phyloP scores from a whole-genome alignment of 2,888 invertebrate genomes.

The Aphrophora alni region DNA sequence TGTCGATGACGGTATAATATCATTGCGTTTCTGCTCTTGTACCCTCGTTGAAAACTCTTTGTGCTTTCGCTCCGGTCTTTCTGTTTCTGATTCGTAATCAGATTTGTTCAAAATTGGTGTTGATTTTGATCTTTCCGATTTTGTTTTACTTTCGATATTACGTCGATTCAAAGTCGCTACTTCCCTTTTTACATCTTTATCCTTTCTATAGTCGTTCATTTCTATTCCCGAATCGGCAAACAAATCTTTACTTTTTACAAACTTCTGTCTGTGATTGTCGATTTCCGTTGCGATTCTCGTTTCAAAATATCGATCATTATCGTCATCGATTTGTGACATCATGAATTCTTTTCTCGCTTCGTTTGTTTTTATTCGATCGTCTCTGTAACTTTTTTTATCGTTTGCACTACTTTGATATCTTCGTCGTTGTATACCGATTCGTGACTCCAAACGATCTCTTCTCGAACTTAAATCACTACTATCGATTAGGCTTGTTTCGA shows the following conservation, averaged over 20 bases:
- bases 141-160: slow-evolving; percentile 21
- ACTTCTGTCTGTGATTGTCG: slow-evolving; percentile 39
- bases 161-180: slow-evolving; percentile 29
- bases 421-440: slow-evolving; percentile 58
- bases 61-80: slow-evolving; percentile 4
- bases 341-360: slow-evolving; percentile 29
- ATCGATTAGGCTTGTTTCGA: slow-evolving; percentile 32
- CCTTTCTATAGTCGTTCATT: slow-evolving; percentile 37
- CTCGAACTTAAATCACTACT: slow-evolving; percentile 70
- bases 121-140: slow-evolving; percentile 30
- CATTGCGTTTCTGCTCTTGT: slow-evolving; percentile 10
- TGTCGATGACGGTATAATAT: slow-evolving; percentile 26
- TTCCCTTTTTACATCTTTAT: slow-evolving; percentile 29
- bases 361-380: slow-evolving; percentile 6
- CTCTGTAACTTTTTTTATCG: slow-evolving; percentile 32
- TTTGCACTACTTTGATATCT: slow-evolving; percentile 32
- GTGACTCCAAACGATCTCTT: slow-evolving; percentile 76
- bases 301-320: slow-evolving; percentile 55
- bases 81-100: slow-evolving; percentile 28
- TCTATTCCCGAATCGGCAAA: slow-evolving; percentile 34
- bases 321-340: slow-evolving; percentile 28
- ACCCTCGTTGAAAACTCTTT: not conserved
- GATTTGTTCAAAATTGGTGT: slow-evolving; percentile 19
- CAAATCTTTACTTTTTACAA: slow-evolving; percentile 32
- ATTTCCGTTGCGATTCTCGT: slow-evolving; percentile 63